Conservation (phyloP, 2,797 vertebrate genomes). For the Chrysocyon brachyurus region DNA sequence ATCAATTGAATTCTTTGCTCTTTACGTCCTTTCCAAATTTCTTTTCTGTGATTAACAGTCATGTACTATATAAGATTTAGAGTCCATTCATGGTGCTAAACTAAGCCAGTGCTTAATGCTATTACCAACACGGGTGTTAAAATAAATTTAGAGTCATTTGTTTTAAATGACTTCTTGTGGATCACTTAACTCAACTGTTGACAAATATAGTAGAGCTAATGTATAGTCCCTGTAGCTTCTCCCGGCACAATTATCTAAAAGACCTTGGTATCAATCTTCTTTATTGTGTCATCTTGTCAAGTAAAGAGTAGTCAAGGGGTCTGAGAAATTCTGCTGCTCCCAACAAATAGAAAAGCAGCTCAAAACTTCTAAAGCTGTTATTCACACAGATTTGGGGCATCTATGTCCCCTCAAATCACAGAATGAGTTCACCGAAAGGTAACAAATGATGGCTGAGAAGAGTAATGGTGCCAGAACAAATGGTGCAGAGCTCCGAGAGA, state of each 20-base stretch:
- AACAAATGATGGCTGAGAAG: slow-evolving; percentile 53
- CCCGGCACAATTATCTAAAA: slow-evolving; percentile 72
- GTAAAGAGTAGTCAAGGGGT: slow-evolving; percentile 68
- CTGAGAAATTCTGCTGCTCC: slow-evolving; percentile 69
- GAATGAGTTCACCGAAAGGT: slow-evolving; percentile 73
- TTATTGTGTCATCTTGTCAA: slow-evolving; percentile 80
- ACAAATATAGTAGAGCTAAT: slow-evolving; percentile 74
- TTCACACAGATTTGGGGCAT: background rate
- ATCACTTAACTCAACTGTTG: slow-evolving; percentile 72
- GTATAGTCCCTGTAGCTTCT: slow-evolving; percentile 68
- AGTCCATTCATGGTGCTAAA: slow-evolving; percentile 44
- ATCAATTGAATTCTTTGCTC: slow-evolving; percentile 43
- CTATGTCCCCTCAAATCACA: slow-evolving; percentile 70
- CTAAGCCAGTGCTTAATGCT: slow-evolving; percentile 35
- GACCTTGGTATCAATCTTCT: slow-evolving; percentile 79
- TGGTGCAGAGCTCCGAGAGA: slow-evolving; percentile 38
- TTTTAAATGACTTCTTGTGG: slow-evolving; percentile 77
- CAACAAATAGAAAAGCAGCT: slow-evolving; percentile 73
- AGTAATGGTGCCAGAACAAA: slow-evolving; percentile 63
- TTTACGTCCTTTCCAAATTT: slow-evolving; percentile 55
- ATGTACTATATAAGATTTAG: slow-evolving; percentile 65
- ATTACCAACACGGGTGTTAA: slow-evolving; percentile 66
- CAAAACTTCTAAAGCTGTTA: slow-evolving; percentile 73
- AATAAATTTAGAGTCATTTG: slow-evolving; percentile 74
- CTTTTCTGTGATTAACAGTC: slow-evolving; percentile 62